Percentiles rank a stretch among this genome's conserved stretches.
These are phyloP conservation scores for Papilio xuthus DNA, from an alignment of 1,140 invertebrate genomes.

Conservation along the genomic window DNA sequence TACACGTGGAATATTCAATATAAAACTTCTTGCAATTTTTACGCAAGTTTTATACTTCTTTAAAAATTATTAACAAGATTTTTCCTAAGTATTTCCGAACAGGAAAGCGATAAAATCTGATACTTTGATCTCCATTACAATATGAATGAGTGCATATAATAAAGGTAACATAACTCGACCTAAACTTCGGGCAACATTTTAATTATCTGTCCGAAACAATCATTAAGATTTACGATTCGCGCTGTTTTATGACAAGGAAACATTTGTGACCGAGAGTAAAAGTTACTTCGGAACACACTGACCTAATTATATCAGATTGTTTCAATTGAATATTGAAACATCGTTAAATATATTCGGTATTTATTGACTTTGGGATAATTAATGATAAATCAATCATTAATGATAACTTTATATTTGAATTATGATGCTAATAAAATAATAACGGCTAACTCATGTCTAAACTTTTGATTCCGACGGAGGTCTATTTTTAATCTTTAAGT, in stretches of 20 bases:
- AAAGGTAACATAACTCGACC: not conserved
- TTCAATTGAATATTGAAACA: not conserved
- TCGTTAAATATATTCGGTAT: not conserved
- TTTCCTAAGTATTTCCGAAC: not conserved
- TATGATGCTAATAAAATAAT: no score
- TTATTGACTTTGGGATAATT: no score
- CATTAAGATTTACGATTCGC: not conserved
- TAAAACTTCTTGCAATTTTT: no score
- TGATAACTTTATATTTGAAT: no score
- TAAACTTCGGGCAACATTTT: no score
- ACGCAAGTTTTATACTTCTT: not conserved
- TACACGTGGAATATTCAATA: no score
- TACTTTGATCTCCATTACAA: not conserved
- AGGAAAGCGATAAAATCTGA: not conserved
- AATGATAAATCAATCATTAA: no score
- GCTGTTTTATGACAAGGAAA: not conserved
- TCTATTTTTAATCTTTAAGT: no score
- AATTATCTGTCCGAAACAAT: not conserved
- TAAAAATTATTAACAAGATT: not conserved
- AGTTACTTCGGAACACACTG: not conserved
- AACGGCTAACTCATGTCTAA: no score
- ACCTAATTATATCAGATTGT: conserved; percentile 20
- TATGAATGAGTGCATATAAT: not conserved
- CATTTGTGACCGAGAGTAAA: not conserved
- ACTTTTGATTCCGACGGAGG: no score